Percentiles rank a stretch among this genome's conserved stretches.
phyloP scores from a whole-genome alignment of 23 tunicate species.

The Ciona savignyi region DNA sequence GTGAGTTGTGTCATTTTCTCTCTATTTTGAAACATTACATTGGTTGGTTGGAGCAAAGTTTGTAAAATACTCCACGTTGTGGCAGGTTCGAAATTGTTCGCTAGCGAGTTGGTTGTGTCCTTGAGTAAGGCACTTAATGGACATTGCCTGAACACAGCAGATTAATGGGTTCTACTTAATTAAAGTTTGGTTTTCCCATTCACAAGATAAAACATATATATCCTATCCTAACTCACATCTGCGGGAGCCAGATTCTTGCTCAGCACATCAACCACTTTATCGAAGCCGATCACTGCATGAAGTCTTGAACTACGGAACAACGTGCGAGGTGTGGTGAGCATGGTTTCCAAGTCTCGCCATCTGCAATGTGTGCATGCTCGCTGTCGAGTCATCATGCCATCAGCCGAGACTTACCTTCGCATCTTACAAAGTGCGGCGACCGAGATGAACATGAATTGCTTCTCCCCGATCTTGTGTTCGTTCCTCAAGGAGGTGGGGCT shows the following conservation, averaged over 20 bases:
- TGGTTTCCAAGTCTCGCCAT: conserved; percentile 61
- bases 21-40: not conserved
- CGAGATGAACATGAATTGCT: conserved; percentile 49
- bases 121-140: too few relatives aligned
- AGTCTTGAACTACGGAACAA: conserved; percentile 58
- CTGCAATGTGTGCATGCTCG: conserved; percentile 10
- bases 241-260: conserved; percentile 65
- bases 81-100: too few relatives aligned
- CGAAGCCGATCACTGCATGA: conserved; percentile 64
- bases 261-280: conserved; percentile 70
- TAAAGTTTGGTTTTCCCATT: too few relatives aligned
- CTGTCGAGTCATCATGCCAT: not conserved
- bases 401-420: conserved; percentile 42
- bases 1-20: not conserved
- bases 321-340: conserved; percentile 39
- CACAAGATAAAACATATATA: too few relatives aligned
- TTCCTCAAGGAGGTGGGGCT: conserved; percentile 52
- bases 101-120: too few relatives aligned
- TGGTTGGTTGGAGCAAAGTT: too few relatives aligned
- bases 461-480: conserved; percentile 49
- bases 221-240: too few relatives aligned
- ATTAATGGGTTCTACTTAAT: too few relatives aligned
- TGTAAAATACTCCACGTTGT: too few relatives aligned
- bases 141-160: too few relatives aligned
- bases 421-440: conserved; percentile 65